phyloP scores from a whole-genome alignment of 2,113 vertebrate genomes.

The Hymenochirus boettgeri region DNA sequence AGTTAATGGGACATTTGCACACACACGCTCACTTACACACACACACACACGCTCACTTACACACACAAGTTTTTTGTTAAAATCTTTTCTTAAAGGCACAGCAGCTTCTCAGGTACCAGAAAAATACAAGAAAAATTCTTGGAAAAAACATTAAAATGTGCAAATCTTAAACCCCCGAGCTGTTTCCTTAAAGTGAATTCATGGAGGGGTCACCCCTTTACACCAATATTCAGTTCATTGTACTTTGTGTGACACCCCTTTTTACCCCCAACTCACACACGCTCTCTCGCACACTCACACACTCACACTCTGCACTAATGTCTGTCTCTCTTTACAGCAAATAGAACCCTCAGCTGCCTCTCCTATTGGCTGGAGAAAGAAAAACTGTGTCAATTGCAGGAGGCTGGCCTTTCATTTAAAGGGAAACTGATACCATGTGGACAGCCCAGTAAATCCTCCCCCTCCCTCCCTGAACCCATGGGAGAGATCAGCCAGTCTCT shows the following conservation, averaged over 20 bases:
- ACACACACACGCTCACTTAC: slow-evolving; percentile 23
- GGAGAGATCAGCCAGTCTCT: too few relatives aligned
- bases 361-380: slow-evolving; percentile 45
- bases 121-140: not conserved
- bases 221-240: too few relatives aligned
- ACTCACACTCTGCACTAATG: slow-evolving; percentile 14
- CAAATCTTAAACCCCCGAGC: not conserved
- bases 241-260: not conserved
- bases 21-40: slow-evolving; percentile 29
- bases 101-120: too few relatives aligned
- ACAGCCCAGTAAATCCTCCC: not conserved
- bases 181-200: not conserved
- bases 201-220: slow-evolving; percentile 3
- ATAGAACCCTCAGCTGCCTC: slow-evolving; percentile 35
- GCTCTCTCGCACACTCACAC: slow-evolving; percentile 6
- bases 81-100: not conserved
- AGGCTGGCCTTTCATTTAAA: slow-evolving; percentile 55
- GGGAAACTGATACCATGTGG: slow-evolving; percentile 42
- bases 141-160: not conserved
- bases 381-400: slow-evolving; percentile 41
- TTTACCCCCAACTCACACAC: not conserved
- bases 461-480: not conserved
- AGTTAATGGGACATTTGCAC: slow-evolving; percentile 44
- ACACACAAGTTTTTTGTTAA: slow-evolving; percentile 12
- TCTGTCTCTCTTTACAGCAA: not conserved